Evolutionary conservation across 1,140 invertebrate genomes (phyloP).

Genomic region (Metopolophium dirhodum): DNA sequence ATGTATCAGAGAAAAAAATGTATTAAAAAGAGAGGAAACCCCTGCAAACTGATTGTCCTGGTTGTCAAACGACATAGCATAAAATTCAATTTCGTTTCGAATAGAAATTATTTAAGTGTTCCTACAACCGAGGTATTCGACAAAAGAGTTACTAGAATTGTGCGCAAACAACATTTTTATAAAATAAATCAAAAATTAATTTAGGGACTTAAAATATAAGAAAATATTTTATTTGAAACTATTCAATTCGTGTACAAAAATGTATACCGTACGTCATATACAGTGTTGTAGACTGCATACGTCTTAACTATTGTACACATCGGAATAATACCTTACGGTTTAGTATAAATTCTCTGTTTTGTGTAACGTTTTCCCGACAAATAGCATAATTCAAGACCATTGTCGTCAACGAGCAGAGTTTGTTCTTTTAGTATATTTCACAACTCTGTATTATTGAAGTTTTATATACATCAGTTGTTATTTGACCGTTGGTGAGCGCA

Average conservation of each 20-base stretch:
- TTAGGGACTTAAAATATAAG: neutral
- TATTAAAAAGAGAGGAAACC: neutral
- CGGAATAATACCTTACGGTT: neutral
- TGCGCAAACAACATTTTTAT: neutral
- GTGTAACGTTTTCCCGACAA: neutral
- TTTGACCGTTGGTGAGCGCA: neutral
- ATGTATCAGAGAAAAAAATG: neutral
- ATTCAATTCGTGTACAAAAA: neutral
- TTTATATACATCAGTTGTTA: neutral
- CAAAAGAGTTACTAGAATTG: neutral
- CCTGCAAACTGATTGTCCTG: neutral
- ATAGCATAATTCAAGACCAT: neutral
- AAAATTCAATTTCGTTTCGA: neutral
- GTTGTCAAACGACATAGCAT: neutral
- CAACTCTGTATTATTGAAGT: neutral
- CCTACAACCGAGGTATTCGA: neutral
- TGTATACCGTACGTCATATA: neutral
- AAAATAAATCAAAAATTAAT: neutral
- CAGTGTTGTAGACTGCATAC: neutral
- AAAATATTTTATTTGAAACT: neutral
- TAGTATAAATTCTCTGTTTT: neutral
- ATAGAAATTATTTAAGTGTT: slow-evolving; percentile 7
- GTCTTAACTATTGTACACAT: neutral
- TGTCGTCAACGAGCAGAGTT: neutral
- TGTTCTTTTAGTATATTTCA: neutral